phyloP scores from a whole-genome alignment of 2,113 vertebrate species.

The Lepus americanus region DNA sequence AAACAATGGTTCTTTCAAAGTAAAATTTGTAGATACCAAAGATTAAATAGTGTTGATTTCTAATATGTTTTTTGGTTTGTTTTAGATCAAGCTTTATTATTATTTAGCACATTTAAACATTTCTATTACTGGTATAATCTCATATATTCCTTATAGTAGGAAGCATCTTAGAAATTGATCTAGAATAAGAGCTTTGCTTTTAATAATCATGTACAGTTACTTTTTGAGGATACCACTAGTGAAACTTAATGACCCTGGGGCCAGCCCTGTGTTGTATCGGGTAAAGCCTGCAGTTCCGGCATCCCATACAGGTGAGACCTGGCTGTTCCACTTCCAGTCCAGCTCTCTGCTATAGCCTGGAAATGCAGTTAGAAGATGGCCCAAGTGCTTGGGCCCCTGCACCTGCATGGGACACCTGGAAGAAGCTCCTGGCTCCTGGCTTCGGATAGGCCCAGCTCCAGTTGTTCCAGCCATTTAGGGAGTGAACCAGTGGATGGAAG shows the following conservation, averaged over 20 bases:
- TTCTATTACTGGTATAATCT: slow-evolving; percentile 52
- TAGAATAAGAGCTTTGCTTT: slow-evolving; percentile 54
- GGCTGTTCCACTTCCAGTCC: no score
- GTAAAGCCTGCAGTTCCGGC: no score
- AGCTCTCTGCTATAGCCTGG: no score
- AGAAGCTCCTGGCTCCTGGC: no score
- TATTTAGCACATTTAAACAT: slow-evolving; percentile 27
- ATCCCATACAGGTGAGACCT: no score
- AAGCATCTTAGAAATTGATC: slow-evolving; percentile 65
- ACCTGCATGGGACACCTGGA: no score
- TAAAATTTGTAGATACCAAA: slow-evolving; percentile 41
- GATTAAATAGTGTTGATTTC: slow-evolving; percentile 20
- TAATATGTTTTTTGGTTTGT: slow-evolving; percentile 24
- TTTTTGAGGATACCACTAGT: slow-evolving; percentile 27
- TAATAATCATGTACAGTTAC: neutral
- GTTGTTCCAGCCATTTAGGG: no score
- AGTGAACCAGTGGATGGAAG: no score
- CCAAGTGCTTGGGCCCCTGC: no score
- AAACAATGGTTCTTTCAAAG: neutral
- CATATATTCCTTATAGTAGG: neutral
- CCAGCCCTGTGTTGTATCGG: no score
- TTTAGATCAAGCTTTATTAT: slow-evolving; percentile 49
- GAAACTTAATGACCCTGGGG: slow-evolving; percentile 1
- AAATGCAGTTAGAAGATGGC: no score
- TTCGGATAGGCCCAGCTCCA: no score